These are phyloP conservation scores for Contarinia nasturtii DNA, from an alignment of 1,140 invertebrate genomes.

Conservation along the genomic window DNA sequence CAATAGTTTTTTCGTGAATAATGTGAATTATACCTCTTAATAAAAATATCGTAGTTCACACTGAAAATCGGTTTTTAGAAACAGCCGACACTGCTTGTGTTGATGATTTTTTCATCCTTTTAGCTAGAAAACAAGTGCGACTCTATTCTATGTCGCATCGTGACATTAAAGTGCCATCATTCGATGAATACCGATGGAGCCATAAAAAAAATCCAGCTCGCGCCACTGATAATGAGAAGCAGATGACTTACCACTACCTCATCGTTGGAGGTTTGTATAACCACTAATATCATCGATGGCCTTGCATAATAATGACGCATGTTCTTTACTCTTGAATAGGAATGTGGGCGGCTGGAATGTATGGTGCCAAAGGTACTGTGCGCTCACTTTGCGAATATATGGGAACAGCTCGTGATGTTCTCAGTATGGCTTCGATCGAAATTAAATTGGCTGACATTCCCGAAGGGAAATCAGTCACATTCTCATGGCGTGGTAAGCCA, in stretches of 20 bases:
- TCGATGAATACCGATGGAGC: conserved; percentile 55
- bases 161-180: conserved; percentile 77
- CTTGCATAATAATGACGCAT: too few species aligned
- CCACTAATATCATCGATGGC: too few species aligned
- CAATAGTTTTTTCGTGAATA: too few species aligned
- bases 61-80: too few species aligned
- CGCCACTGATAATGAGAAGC: conserved; percentile 9
- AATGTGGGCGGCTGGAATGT: conserved; percentile 15
- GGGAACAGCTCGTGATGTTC: conserved; percentile 74
- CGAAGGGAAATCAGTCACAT: conserved; percentile 79
- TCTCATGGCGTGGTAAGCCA: conserved; percentile 98
- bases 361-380: conserved; percentile 60
- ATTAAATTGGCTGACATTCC: conserved; percentile 76
- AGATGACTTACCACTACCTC: too few species aligned
- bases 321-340: too few species aligned
- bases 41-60: too few species aligned
- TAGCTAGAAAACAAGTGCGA: not conserved
- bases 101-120: too few species aligned
- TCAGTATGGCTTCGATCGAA: conserved; percentile 90
- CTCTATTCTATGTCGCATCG: conserved; percentile 50
- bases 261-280: too few species aligned
- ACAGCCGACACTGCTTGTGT: too few species aligned
- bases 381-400: conserved; percentile 29
- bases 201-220: conserved; percentile 35
- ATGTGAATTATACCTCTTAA: too few species aligned